Evolutionary conservation across 2,888 invertebrate genomes (phyloP), one percentile per base, ranked within the genome.

Genomic region (Clitarchus hookeri): DNA sequence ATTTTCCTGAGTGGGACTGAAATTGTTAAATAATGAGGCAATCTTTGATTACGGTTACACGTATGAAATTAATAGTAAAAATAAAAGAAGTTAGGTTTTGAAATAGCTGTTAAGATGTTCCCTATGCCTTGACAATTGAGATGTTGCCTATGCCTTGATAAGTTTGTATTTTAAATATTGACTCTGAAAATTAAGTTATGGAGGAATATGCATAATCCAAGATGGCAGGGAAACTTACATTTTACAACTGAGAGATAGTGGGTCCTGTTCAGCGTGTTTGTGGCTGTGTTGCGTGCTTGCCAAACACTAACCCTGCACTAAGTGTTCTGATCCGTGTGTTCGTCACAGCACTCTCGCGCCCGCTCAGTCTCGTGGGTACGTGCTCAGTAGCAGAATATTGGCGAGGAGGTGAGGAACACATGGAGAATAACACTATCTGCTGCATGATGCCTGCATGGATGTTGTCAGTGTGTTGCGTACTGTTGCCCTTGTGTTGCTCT

Each of bases 281-380:
- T 65, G 65, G 65, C 65, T 65, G 65, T 65, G 65, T n/a, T 19
- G 65, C n/a, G 65, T 65, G 65, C 65, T 65, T 65, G 19, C 65
- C 16, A n/a, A n/a, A n/a, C 65, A 65, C n/a, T 65, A 85, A 65
- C 83, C 83, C 83, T 83, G 85, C 83, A 85, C 85, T 85, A 83
- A 85, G 83, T 85, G 85, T 85, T 85, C 77, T 82, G 82, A 44
- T 44, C 82, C 82, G 82, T 82, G 82, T 82, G 82, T 82, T 82
- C 82, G 44, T 82, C 82, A 82, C 82, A 82, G 82, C 82, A 44
- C 82, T 27, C 82, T 36, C 82, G 82, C 36, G 44, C 82, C 27
- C 27, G 82, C 27, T 82, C 44, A n/a, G 65, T 65, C 65, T 65
- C 65, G 65, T 65, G 65, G 82, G 27, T 82, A 36, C 82, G 82